Conservation (phyloP, 2,888 invertebrate genomes). For the Celastrina argiolus region DNA sequence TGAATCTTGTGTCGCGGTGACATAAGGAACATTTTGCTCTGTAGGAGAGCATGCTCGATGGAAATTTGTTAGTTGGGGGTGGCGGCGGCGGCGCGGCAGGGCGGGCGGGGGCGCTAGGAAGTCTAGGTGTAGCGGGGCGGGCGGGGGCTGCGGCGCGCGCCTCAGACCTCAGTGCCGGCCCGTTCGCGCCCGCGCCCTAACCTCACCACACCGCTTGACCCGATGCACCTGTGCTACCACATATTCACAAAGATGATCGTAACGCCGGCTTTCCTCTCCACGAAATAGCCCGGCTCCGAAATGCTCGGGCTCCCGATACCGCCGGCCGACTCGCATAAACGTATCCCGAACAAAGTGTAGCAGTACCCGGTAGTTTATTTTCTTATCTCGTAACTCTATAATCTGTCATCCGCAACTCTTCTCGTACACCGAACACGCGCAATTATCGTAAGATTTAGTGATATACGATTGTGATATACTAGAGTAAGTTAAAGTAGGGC, state of each 20-base stretch:
- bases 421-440: constrained; percentile 1
- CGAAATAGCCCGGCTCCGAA: constrained; percentile 1
- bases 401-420: not conserved
- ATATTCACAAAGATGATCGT: constrained; percentile 31
- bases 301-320: constrained; percentile 18
- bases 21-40: not conserved
- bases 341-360: not conserved
- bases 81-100: constrained; percentile 18
- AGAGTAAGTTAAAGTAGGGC: not conserved
- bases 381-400: constrained; percentile 2
- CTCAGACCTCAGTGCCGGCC: constrained; percentile 73
- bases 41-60: constrained; percentile 4
- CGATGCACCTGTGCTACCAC: constrained; percentile 54
- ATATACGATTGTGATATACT: constrained; percentile 17
- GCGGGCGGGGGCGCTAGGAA: constrained; percentile 33
- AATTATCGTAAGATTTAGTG: constrained; percentile 14
- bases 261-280: constrained; percentile 21
- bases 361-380: not conserved
- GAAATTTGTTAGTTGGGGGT: constrained; percentile 10
- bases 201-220: constrained; percentile 57
- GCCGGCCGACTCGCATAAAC: not conserved
- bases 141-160: constrained; percentile 52
- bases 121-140: constrained; percentile 48
- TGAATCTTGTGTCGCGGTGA: not conserved
- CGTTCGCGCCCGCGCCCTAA: constrained; percentile 74